These are phyloP conservation scores for Podabrus alpinus DNA, from an alignment of 2,888 invertebrate species.

Conservation along the genomic window DNA sequence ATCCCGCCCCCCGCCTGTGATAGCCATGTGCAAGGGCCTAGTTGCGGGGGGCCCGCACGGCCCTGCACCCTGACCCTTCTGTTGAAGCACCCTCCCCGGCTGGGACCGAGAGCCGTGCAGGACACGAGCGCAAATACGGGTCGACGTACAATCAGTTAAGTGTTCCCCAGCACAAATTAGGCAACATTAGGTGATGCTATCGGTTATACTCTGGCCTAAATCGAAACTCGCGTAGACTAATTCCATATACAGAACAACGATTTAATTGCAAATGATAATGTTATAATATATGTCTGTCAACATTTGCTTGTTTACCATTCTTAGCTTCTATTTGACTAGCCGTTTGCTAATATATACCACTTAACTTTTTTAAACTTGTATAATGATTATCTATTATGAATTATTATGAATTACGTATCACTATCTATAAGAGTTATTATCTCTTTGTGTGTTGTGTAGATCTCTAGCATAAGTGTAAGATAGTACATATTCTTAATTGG, in stretches of 20 bases:
- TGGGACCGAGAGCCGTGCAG: constrained; percentile 31
- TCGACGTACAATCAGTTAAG: constrained; percentile 40
- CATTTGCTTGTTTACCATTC: constrained; percentile 54
- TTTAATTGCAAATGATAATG: constrained; percentile 53
- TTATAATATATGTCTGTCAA: constrained; percentile 51
- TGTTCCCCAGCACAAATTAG: constrained; percentile 49
- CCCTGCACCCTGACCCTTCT: constrained; percentile 31
- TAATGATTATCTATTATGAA: constrained; percentile 43
- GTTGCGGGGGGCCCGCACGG: constrained; percentile 35
- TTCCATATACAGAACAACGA: constrained; percentile 58
- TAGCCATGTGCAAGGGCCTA: constrained; percentile 33
- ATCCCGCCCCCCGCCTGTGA: constrained; percentile 37
- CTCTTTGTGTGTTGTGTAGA: constrained; percentile 59
- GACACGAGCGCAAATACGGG: constrained; percentile 31
- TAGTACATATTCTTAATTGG: constrained; percentile 55
- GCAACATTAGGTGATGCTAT: constrained; percentile 41
- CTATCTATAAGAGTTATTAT: constrained; percentile 53
- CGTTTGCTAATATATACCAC: constrained; percentile 48
- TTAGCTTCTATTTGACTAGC: constrained; percentile 56
- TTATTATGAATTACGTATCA: constrained; percentile 51
- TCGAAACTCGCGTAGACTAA: constrained; percentile 58
- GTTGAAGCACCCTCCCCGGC: constrained; percentile 28
- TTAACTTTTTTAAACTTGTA: constrained; percentile 40
- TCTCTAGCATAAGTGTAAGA: constrained; percentile 52
- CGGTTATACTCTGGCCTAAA: constrained; percentile 55